Evolutionary conservation across 2,113 vertebrate species (phyloP).

Genomic region (Eudyptes chrysolophus): DNA sequence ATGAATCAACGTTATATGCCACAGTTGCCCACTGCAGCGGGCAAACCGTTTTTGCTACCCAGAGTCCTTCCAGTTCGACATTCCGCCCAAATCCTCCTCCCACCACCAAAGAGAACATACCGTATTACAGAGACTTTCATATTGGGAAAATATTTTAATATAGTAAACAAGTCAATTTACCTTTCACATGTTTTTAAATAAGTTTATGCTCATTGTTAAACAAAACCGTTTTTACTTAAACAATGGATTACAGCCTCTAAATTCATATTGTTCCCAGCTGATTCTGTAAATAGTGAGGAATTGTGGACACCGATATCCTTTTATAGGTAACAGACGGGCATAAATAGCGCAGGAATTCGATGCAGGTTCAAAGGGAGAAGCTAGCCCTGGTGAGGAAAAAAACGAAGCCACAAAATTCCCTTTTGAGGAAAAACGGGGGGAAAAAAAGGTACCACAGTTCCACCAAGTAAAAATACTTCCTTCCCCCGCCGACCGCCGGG

Average conservation of each 20-base stretch:
- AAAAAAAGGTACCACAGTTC: neutral
- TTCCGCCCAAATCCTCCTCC: neutral
- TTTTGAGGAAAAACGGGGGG: neutral
- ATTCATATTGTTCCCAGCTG: slow-evolving; percentile 12
- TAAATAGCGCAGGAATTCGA: neutral
- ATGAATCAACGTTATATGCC: neutral
- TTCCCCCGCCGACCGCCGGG: neutral
- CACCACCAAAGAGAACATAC: slow-evolving; percentile 15
- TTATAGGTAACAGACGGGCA: slow-evolving; percentile 18
- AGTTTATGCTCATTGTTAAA: slow-evolving; percentile 47
- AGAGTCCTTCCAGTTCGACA: neutral
- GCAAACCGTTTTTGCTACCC: neutral
- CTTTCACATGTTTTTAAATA: slow-evolving; percentile 58
- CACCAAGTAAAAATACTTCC: neutral
- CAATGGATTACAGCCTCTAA: slow-evolving; percentile 34
- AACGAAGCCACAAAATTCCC: slow-evolving; percentile 36
- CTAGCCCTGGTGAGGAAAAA: neutral
- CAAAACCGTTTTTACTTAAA: slow-evolving; percentile 27
- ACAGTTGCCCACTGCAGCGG: rapidly evolving
- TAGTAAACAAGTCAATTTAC: slow-evolving; percentile 60
- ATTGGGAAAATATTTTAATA: slow-evolving; percentile 69
- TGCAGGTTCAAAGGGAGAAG: slow-evolving; percentile 17
- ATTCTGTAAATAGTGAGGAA: slow-evolving; percentile 11
- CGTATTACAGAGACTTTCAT: slow-evolving; percentile 45
- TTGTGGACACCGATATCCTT: slow-evolving; percentile 7